Evolutionary conservation across 2,113 vertebrate genomes (phyloP).

Genomic region (Todiramphus saurophagus): DNA sequence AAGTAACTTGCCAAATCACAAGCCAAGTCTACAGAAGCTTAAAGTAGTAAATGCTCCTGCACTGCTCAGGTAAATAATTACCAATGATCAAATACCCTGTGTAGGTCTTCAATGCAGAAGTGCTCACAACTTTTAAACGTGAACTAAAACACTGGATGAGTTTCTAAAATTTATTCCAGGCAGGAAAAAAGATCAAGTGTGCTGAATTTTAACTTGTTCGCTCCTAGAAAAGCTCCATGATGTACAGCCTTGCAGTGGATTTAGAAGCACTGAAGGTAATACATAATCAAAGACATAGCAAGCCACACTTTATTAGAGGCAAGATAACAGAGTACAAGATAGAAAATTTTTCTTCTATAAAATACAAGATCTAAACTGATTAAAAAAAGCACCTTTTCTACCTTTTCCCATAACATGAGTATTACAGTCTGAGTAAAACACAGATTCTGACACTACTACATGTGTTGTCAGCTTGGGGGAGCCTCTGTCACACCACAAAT

Average conservation of each 20-base stretch:
- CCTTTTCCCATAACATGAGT: neutral
- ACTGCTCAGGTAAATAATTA: neutral
- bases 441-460: neutral
- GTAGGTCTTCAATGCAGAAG: neutral
- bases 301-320: neutral
- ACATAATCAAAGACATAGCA: neutral
- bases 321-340: neutral
- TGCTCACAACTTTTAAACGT: neutral
- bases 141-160: neutral
- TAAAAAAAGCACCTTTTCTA: neutral
- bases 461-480: neutral
- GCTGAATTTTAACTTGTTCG: neutral
- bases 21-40: neutral
- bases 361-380: neutral
- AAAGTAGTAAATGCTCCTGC: neutral
- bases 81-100: neutral
- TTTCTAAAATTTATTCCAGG: neutral
- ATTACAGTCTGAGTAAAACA: neutral
- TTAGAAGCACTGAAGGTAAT: neutral
- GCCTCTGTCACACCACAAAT: neutral
- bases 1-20: neutral
- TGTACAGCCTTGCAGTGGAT: neutral
- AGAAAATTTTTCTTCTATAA: neutral
- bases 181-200: neutral
- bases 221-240: neutral